Evolutionary conservation across 92 coral and sea anemone genomes (phyloP), one percentile per base, ranked within the genome.

Genomic region (Nematostella vectensis): DNA sequence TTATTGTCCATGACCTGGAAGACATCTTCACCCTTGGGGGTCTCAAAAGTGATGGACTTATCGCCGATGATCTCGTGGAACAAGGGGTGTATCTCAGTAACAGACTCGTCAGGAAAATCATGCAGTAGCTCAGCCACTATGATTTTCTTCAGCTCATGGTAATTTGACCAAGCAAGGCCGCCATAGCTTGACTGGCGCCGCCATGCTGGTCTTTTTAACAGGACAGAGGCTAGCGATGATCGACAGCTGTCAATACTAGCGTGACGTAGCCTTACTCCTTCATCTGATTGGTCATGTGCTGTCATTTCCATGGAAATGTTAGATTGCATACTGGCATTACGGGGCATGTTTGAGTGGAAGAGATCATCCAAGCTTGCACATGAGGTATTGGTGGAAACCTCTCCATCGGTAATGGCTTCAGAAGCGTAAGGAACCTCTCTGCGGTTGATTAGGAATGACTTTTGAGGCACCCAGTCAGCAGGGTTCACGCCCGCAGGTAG

Each of bases 1-100:
- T 60, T 60, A 15, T 50, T 67, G 38, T 82, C 81, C 21, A 57
- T 24, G 4, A 82, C 61, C 33, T 66, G 63, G 47, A 66, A 66
- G 17, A 55, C 28, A 21, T 66, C 70, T 17, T 27, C 29, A 1
- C 59, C 31, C 1, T 43, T 27, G 11, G 48, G 27, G 42, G 62
- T 44, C 62, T 77, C 73, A 68, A 82, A 77, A 48, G 63, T 58
- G 24, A 88, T 68, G 20, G 80, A 70, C 50, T 85, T 70, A 19
- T 73, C 80, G 2, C 96, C 96, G 29, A 78, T 78, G 27, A 88
- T 74, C 50, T 88, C 87, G 21, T 79, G 83, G 47, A 88, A 88
- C 55, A 88, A 61, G 37, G 72, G 57, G 30, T 77, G 74, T 16
- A 65, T 74, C 4, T 71, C 81, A 15, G 27, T 37, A 33, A 72